These are phyloP conservation scores for Drosophila equinoxialis DNA, from an alignment of 1,140 invertebrate species.

Conservation along the genomic window DNA sequence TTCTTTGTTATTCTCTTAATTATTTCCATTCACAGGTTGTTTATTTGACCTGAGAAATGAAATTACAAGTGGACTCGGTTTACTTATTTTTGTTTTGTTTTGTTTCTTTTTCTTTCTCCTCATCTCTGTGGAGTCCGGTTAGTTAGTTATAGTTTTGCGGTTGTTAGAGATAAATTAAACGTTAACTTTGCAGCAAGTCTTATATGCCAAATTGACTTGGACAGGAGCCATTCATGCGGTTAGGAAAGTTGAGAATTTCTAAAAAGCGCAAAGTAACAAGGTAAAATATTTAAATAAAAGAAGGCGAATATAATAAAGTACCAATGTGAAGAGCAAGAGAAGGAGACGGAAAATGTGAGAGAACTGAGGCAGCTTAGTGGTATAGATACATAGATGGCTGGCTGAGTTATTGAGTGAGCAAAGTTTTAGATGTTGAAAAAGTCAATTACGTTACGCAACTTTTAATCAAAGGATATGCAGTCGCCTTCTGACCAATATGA, in stretches of 20 bases:
- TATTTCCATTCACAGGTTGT: neutral
- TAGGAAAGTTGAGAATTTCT: constrained; percentile 7
- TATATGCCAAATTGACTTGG: neutral
- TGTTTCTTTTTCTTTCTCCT: neutral
- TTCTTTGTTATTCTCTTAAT: no score
- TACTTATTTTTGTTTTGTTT: neutral
- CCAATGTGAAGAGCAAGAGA: neutral
- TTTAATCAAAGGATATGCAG: neutral
- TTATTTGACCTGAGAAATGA: no score
- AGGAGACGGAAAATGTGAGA: neutral
- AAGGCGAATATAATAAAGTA: constrained; percentile 4
- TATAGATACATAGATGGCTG: neutral
- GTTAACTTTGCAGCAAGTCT: neutral
- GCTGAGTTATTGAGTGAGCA: neutral
- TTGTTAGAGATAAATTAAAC: constrained; percentile 8
- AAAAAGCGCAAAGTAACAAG: constrained; percentile 13
- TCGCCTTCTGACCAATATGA: neutral
- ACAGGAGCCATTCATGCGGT: constrained; percentile 15
- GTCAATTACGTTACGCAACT: neutral
- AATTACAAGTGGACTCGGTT: no score
- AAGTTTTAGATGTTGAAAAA: neutral
- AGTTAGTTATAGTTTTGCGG: constrained; percentile 17
- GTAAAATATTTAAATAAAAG: constrained; percentile 10
- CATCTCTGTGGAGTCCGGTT: constrained; percentile 6
- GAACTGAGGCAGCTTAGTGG: neutral